Conservation (phyloP, 2,888 invertebrate species). For the Hirtodrosophila alboralis region DNA sequence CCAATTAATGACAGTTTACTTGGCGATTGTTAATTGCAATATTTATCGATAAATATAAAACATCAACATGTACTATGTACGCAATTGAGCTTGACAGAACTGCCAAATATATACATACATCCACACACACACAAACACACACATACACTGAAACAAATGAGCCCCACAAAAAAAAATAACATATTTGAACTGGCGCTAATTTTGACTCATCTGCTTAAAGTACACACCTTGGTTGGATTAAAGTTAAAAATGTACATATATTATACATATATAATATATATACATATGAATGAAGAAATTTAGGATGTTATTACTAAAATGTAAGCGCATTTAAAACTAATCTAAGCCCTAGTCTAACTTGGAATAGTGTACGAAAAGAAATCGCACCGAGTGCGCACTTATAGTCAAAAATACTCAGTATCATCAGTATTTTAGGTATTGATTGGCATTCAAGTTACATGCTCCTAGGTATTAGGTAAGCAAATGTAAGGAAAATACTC, state of each 20-base stretch:
- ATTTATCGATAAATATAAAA: neutral
- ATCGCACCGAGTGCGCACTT: slow-evolving; percentile 36
- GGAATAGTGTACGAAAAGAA: slow-evolving; percentile 2
- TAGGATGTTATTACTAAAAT: slow-evolving; percentile 37
- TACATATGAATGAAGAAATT: slow-evolving; percentile 10
- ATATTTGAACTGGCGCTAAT: slow-evolving; percentile 37
- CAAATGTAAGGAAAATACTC: slow-evolving; percentile 15
- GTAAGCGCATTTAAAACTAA: slow-evolving; percentile 69
- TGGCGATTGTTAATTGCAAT: too few relatives aligned
- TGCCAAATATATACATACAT: too few relatives aligned
- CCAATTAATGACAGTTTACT: too few relatives aligned
- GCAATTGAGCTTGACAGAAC: too few relatives aligned
- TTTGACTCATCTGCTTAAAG: slow-evolving; percentile 50
- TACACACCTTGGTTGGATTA: slow-evolving; percentile 43
- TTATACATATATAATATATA: too few relatives aligned
- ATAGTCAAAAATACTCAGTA: slow-evolving; percentile 13
- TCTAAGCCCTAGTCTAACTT: slow-evolving; percentile 25
- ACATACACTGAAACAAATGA: slow-evolving; percentile 50
- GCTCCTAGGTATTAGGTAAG: neutral
- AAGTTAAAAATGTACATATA: slow-evolving; percentile 1
- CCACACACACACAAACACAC: slow-evolving; percentile 17
- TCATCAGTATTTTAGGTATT: slow-evolving; percentile 27
- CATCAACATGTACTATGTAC: neutral
- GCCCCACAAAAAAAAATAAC: slow-evolving; percentile 57
- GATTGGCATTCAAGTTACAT: neutral